A percentile compares a stretch with the other conserved stretches of the same genome.
These are phyloP conservation scores for Papilio elwesi DNA, from an alignment of 2,888 invertebrate genomes.

Conservation along the genomic window DNA sequence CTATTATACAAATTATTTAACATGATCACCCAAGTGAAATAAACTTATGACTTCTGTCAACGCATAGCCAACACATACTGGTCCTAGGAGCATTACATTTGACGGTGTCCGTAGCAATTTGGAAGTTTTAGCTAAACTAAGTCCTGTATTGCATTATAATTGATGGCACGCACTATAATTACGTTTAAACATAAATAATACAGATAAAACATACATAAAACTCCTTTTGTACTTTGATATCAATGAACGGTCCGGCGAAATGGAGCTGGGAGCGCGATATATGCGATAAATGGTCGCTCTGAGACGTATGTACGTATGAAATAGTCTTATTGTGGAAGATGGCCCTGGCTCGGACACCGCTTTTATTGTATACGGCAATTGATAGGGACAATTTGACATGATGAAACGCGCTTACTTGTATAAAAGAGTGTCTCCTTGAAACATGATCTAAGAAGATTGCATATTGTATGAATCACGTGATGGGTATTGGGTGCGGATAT, in stretches of 20 bases:
- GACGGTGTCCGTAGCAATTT: too few relatives aligned
- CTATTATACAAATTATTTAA: too few relatives aligned
- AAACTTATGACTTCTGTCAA: too few relatives aligned
- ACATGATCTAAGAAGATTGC: background rate
- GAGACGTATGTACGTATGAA: slow-evolving; percentile 13
- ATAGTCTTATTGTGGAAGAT: slow-evolving; percentile 23
- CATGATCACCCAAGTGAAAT: too few relatives aligned
- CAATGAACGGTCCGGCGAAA: background rate
- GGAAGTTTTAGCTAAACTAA: background rate
- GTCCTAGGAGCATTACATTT: too few relatives aligned
- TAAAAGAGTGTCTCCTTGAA: slow-evolving; percentile 5
- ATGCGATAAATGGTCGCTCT: slow-evolving; percentile 6
- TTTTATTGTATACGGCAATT: slow-evolving; percentile 14
- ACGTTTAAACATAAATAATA: background rate
- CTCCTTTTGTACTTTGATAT: background rate
- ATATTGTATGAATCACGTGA: background rate
- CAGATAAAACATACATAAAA: slow-evolving; percentile 1
- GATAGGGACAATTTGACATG: slow-evolving; percentile 24
- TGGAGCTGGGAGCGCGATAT: background rate
- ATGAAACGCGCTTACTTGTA: slow-evolving; percentile 2
- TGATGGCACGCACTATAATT: background rate
- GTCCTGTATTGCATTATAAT: background rate
- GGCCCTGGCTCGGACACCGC: slow-evolving; percentile 1
- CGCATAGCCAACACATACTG: too few relatives aligned
- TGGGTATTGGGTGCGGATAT: background rate